phyloP scores from a whole-genome alignment of 2,888 invertebrate genomes.

The Cheiracanthium punctorium region DNA sequence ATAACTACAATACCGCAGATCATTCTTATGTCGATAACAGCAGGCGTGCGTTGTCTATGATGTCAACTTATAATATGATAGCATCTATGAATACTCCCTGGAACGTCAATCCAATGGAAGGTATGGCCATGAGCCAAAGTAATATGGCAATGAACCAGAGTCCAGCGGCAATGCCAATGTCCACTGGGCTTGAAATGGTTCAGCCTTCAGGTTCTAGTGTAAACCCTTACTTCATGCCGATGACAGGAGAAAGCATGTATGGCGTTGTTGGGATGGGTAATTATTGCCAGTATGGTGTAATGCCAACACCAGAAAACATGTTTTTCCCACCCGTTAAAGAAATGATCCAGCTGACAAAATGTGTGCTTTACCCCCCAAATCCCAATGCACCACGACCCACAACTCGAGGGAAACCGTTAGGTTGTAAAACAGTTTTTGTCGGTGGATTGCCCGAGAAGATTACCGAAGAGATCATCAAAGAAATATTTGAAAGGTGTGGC shows the following conservation, averaged over 20 bases:
- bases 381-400: slow-evolving; percentile 89
- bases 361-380: slow-evolving; percentile 90
- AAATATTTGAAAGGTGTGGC: slow-evolving; percentile 93
- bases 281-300: slow-evolving; percentile 75
- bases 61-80: slow-evolving; percentile 19
- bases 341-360: slow-evolving; percentile 88
- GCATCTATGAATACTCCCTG: slow-evolving; percentile 26
- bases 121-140: not conserved
- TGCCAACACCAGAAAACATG: not conserved
- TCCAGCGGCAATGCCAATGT: not conserved
- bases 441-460: slow-evolving; percentile 94
- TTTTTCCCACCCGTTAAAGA: slow-evolving; percentile 75
- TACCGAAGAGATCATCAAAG: slow-evolving; percentile 90
- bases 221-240: slow-evolving; percentile 72
- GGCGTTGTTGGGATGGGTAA: slow-evolving; percentile 76
- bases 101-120: slow-evolving; percentile 26
- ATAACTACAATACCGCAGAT: not conserved
- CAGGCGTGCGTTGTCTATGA: slow-evolving; percentile 12
- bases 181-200: slow-evolving; percentile 33
- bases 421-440: slow-evolving; percentile 94
- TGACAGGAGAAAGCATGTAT: slow-evolving; percentile 62
- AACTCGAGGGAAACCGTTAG: slow-evolving; percentile 89
- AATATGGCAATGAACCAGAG: not conserved
- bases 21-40: slow-evolving; percentile 2
- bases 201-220: slow-evolving; percentile 2